phyloP scores from a whole-genome alignment of 2,888 invertebrate species.

The Ametastegia equiseti region DNA sequence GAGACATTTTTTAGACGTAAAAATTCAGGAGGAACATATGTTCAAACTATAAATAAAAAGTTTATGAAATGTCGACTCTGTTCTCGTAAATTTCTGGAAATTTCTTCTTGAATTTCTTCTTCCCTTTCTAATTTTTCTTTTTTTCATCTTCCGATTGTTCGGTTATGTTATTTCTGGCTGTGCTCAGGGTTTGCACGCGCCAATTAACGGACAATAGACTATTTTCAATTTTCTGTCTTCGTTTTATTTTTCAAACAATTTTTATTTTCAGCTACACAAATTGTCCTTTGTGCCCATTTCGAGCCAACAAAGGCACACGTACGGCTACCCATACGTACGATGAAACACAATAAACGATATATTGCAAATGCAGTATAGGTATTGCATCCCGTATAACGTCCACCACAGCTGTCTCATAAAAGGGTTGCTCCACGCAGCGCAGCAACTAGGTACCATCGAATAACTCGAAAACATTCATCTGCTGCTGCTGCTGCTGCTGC shows the following conservation, averaged over 20 bases:
- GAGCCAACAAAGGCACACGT: not conserved
- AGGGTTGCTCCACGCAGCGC: constrained; percentile 27
- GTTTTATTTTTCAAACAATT: not conserved
- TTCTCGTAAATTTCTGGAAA: not conserved
- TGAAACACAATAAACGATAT: constrained; percentile 43
- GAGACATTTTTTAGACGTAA: no score
- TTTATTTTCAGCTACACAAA: not conserved
- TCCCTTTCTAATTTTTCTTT: not conserved
- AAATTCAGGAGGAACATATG: no score
- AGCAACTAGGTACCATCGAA: not conserved
- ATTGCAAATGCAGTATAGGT: constrained; percentile 36
- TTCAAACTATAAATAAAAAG: no score
- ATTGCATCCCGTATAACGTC: not conserved
- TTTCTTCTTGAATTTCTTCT: not conserved
- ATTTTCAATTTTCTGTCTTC: not conserved
- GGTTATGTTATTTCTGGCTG: no score
- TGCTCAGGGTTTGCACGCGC: not conserved
- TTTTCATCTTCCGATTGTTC: not conserved
- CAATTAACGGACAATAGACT: constrained; percentile 33
- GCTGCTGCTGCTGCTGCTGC: constrained; percentile 1
- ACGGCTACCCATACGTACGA: not conserved
- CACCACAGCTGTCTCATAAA: constrained; percentile 36
- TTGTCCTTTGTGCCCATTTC: constrained; percentile 24
- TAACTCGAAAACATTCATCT: constrained; percentile 27
- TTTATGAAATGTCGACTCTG: no score